Evolutionary conservation across 2,888 invertebrate genomes (phyloP).

Genomic region (Drosophila prostipennis): DNA sequence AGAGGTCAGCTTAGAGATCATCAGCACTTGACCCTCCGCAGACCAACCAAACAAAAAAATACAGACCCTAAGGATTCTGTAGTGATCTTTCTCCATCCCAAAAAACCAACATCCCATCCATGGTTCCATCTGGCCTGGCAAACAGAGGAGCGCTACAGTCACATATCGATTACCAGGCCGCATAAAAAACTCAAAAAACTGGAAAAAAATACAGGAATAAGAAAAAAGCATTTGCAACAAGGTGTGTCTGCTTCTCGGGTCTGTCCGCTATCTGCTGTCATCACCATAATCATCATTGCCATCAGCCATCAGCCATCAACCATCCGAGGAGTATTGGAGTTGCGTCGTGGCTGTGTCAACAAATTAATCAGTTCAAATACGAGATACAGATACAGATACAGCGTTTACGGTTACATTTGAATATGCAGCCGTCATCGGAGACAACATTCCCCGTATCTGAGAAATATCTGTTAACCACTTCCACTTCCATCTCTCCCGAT

Average conservation of each 20-base stretch:
- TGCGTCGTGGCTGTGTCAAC: constrained; percentile 66
- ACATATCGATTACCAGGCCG: constrained; percentile 66
- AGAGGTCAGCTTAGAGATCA: constrained; percentile 1
- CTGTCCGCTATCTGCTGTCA: constrained; percentile 33
- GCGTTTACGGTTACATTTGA: constrained; percentile 57
- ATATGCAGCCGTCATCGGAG: constrained; percentile 50
- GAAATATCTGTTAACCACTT: constrained; percentile 12
- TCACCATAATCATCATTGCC: constrained; percentile 28
- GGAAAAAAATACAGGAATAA: constrained; percentile 5
- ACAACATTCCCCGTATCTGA: constrained; percentile 15
- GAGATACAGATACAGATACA: constrained; percentile 51
- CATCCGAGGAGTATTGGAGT: constrained; percentile 45
- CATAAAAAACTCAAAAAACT: constrained; percentile 15
- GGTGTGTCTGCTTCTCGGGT: constrained; percentile 54
- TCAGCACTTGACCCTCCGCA: constrained; percentile 6
- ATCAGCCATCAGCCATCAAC: constrained; percentile 20
- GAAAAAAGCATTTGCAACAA: constrained; percentile 42
- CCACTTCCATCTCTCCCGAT: constrained; percentile 29
- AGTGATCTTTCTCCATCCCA: background rate
- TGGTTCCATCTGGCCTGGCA: constrained; percentile 51
- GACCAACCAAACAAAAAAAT: background rate
- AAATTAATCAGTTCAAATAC: constrained; percentile 75
- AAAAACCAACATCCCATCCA: constrained; percentile 13
- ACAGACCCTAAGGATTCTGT: constrained; percentile 2
- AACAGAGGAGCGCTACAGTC: constrained; percentile 61